Percentiles rank a stretch among this genome's conserved stretches.
These are phyloP conservation scores for Aleadryas rufinucha DNA, from an alignment of 2,113 vertebrate species.

Conservation along the genomic window DNA sequence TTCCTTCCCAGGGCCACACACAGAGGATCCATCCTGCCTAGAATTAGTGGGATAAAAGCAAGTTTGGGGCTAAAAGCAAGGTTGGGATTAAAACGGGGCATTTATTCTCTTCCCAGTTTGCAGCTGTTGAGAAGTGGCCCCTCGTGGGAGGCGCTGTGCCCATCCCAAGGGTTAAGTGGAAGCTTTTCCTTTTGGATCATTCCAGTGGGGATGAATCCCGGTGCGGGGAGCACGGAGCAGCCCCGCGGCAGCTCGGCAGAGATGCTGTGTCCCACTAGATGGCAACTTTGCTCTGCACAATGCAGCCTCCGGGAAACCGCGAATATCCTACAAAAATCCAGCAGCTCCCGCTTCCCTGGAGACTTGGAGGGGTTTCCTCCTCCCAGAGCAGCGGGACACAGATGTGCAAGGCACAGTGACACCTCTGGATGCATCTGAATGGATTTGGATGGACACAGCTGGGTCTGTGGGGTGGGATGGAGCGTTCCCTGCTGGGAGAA, in stretches of 20 bases:
- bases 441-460: accelerated
- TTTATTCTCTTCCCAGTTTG: accelerated
- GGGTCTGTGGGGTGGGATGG: neutral
- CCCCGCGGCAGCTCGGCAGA: neutral
- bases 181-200: accelerated
- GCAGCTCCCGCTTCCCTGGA: neutral
- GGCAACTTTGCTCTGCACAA: slow-evolving; percentile 5
- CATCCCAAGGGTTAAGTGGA: neutral
- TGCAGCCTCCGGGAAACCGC: accelerated
- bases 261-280: slow-evolving; percentile 22
- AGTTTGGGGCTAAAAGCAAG: neutral
- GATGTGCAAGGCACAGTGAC: neutral
- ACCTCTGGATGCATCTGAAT: neutral
- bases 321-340: accelerated
- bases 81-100: neutral
- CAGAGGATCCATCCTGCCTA: neutral
- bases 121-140: accelerated
- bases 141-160: neutral
- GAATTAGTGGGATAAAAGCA: accelerated
- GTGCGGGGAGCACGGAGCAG: neutral
- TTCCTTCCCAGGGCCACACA: too few species aligned
- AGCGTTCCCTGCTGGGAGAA: neutral
- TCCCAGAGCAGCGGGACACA: neutral
- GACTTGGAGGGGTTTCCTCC: neutral
- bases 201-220: accelerated